Evolutionary conservation across 1,140 invertebrate species (phyloP).

Genomic region (Apolygus lucorum): DNA sequence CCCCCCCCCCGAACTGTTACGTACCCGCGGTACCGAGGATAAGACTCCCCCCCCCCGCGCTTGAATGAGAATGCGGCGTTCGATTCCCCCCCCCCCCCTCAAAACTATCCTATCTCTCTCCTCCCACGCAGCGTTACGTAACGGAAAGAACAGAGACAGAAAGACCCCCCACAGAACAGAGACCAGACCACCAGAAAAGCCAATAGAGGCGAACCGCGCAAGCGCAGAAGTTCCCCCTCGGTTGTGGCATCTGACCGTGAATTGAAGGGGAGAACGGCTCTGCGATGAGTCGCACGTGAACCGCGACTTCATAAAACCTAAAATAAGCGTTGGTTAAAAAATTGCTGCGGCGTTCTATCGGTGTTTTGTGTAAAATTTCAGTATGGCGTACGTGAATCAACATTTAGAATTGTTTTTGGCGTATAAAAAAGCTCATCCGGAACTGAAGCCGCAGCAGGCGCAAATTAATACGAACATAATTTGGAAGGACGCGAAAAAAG

Average conservation of each 20-base stretch:
- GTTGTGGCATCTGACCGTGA: slow-evolving; percentile 1
- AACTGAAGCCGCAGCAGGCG: neutral
- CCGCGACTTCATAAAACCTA: too few relatives aligned
- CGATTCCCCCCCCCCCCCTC: neutral
- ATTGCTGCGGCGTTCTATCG: too few relatives aligned
- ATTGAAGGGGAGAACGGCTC: neutral
- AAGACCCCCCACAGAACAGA: too few relatives aligned
- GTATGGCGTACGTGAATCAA: slow-evolving; percentile 1
- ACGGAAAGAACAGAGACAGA: neutral
- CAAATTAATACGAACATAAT: slow-evolving; percentile 5
- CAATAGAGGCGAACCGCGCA: neutral
- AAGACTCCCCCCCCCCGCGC: neutral
- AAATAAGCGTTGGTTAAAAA: too few relatives aligned
- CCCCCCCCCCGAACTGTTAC: too few relatives aligned
- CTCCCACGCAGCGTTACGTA: neutral
- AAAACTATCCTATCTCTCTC: too few relatives aligned
- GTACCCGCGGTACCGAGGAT: too few relatives aligned
- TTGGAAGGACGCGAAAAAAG: slow-evolving; percentile 7
- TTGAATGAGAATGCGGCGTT: neutral
- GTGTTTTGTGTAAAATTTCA: too few relatives aligned
- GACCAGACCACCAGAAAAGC: too few relatives aligned
- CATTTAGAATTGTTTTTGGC: neutral
- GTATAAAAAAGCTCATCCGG: slow-evolving; percentile 1
- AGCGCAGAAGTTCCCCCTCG: neutral
- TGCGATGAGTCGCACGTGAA: neutral